Base-by-base conservation (phyloP, 2,888 invertebrate genomes). In the Proisotoma minuta region DNA sequence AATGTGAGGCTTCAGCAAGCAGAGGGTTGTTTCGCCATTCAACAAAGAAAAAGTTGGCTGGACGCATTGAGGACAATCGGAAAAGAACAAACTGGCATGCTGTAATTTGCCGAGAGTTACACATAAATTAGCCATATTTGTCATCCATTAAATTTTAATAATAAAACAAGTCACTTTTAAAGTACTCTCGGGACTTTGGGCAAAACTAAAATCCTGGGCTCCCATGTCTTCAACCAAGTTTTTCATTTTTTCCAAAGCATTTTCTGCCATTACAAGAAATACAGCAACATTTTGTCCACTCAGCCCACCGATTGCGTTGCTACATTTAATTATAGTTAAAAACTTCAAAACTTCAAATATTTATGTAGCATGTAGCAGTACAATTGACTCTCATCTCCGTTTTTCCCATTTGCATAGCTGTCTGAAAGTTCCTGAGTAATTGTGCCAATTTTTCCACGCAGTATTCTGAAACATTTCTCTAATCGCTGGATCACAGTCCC, bases 1-100 rank as follows among this genome's bases (percentile, higher is more conserved):
- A 12, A 89, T 88, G 78, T 95, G 94, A 0, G 96, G 95, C 77
- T 95, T 95, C 50, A 96, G 85, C 56, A 96, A 80, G 75, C 89
- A 90, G 60, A 89, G 83, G 0, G 89, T 89, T 8, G 65, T 62
- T 5, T 39, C 26, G 15, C 56, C 51, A 22, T 61, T 53, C 3
- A 61, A 27, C 10, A 43, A 34, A 23, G 40, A 50, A 54, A 47
- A 54, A 29, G 28, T 51, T 22, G 65, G 65, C 2, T 63, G 29
- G 10, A 60, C 59, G 57, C 65, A 68, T 1, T 49, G 40, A 4
- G 68, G 65, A 50, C 62, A 60, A 18, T 63, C 68, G 5, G 65
- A 63, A 50, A 68, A 68, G 58, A 66, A 68, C 28, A 50, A 57
- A 20, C 62, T 59, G 20, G 63, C 68, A 54, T 63, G 65, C 63